phyloP scores from a whole-genome alignment of 2,113 vertebrate genomes.

The Ursus arctos region DNA sequence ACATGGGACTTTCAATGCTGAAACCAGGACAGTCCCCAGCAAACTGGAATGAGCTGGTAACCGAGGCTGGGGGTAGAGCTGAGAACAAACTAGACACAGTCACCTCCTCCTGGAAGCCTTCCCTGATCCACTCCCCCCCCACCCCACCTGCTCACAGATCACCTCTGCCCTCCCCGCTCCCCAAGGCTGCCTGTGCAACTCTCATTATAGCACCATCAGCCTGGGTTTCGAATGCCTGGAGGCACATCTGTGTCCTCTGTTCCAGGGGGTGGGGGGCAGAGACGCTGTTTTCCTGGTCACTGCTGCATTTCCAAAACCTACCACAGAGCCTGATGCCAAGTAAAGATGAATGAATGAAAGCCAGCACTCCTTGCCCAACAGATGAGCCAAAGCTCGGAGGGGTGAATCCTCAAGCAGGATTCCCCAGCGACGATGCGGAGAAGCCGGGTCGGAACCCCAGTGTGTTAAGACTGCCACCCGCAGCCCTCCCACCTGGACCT shows the following conservation, averaged over 20 bases:
- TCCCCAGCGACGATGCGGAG: not conserved
- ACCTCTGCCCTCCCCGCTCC: not conserved
- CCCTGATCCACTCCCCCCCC: not conserved
- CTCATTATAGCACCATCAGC: not conserved
- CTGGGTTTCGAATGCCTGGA: not conserved
- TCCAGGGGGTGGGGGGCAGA: not conserved
- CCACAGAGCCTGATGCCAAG: not conserved
- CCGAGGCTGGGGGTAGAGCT: not conserved
- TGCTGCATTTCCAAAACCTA: not conserved
- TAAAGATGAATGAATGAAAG: not conserved
- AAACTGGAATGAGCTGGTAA: not conserved
- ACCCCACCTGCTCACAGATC: not conserved
- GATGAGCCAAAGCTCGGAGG: not conserved
- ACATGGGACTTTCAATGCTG: not conserved
- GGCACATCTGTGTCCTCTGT: accelerated
- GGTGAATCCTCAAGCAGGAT: not conserved
- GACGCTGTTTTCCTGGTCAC: not conserved
- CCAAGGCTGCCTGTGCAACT: not conserved
- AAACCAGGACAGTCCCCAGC: not conserved
- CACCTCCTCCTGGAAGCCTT: not conserved
- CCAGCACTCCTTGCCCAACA: accelerated
- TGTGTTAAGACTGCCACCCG: accelerated
- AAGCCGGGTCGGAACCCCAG: not conserved
- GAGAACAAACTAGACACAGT: not conserved
- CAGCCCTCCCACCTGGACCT: slow-evolving; percentile 38